Conservation (phyloP, 2,113 vertebrate genomes). For the Heliornis fulica region DNA sequence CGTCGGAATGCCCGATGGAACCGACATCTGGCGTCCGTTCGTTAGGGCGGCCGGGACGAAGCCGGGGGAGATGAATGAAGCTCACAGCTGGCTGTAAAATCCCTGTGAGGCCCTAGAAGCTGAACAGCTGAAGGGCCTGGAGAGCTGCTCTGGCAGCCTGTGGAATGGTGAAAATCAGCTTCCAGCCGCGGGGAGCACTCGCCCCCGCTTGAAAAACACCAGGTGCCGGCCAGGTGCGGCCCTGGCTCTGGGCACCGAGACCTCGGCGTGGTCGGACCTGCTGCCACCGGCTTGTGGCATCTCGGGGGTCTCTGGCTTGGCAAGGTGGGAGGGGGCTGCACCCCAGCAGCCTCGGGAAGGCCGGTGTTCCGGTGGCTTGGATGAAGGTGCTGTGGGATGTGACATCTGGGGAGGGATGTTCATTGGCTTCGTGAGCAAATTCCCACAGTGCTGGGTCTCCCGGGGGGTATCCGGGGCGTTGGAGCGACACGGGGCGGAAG, state of each 20-base stretch:
- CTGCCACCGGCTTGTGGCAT: rapidly evolving
- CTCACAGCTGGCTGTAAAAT: conserved; percentile 19
- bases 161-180: conserved; percentile 48
- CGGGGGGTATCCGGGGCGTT: rapidly evolving
- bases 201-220: neutral
- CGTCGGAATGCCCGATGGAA: too few relatives aligned
- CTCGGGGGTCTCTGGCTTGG: neutral
- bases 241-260: neutral
- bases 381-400: neutral
- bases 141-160: neutral
- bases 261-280: rapidly evolving
- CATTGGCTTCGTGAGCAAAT: rapidly evolving
- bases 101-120: neutral
- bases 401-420: rapidly evolving
- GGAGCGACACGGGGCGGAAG: neutral
- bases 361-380: neutral
- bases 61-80: conserved; percentile 14
- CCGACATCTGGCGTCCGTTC: neutral
- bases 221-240: neutral
- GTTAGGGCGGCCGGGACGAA: neutral
- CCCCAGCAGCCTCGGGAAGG: neutral
- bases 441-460: neutral
- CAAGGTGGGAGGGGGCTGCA: neutral
- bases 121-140: neutral
- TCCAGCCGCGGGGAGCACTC: rapidly evolving